A percentile compares a stretch with the other conserved stretches of the same genome.
These are phyloP conservation scores for Melanostoma mellinum DNA, from an alignment of 2,888 invertebrate genomes.

Conservation along the genomic window DNA sequence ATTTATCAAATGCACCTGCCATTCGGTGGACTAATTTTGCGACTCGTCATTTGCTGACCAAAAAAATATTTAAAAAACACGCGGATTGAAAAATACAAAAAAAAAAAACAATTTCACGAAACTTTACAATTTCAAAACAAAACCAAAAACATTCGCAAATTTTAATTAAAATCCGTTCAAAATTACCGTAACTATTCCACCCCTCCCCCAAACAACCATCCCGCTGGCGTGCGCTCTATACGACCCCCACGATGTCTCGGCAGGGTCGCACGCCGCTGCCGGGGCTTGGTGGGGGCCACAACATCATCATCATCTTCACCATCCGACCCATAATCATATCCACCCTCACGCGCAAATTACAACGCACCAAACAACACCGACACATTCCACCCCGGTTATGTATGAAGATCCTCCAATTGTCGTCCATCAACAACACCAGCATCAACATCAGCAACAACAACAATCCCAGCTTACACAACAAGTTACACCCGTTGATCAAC, in stretches of 20 bases:
- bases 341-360: slow-evolving; percentile 83
- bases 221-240: slow-evolving; percentile 83
- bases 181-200: slow-evolving; percentile 83
- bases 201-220: slow-evolving; percentile 83
- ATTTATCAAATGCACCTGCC: slow-evolving; percentile 62
- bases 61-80: slow-evolving; percentile 6
- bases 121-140: slow-evolving; percentile 11
- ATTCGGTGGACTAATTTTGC: slow-evolving; percentile 26
- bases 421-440: slow-evolving; percentile 78
- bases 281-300: slow-evolving; percentile 83
- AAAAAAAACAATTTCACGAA: slow-evolving; percentile 10
- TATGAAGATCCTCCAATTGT: slow-evolving; percentile 83
- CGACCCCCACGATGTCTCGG: slow-evolving; percentile 83
- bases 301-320: slow-evolving; percentile 82
- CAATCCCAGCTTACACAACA: slow-evolving; percentile 72
- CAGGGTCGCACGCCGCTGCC: slow-evolving; percentile 83
- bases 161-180: slow-evolving; percentile 79
- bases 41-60: slow-evolving; percentile 30
- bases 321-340: slow-evolving; percentile 83
- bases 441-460: slow-evolving; percentile 77
- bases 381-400: slow-evolving; percentile 84
- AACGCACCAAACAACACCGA: slow-evolving; percentile 83
- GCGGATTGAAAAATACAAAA: slow-evolving; percentile 1
- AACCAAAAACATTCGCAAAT: slow-evolving; percentile 48
- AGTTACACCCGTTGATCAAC: slow-evolving; percentile 67